Base-by-base conservation (phyloP, 2,113 vertebrate genomes). In the Amphiprion ocellaris region DNA sequence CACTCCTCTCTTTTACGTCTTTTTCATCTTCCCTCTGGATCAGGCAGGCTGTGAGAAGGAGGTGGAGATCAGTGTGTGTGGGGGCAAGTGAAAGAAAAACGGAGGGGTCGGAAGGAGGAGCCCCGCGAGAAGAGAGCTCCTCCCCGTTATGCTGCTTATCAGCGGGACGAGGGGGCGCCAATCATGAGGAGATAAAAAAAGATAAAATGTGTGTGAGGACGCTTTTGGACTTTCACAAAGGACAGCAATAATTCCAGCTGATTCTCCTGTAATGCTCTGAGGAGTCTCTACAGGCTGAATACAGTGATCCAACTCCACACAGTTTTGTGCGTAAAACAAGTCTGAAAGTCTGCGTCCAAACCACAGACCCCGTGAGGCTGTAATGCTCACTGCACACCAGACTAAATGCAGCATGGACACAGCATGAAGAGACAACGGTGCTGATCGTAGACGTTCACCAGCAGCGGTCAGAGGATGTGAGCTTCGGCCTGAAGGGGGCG, bases 71-170 rank as follows among this genome's bases (percentile, higher is more conserved):
- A 37, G 55, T 19, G 64, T 16, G 47, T 23, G 24, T 39, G 50
- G 78, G 75, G 52, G 67, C 39, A 65, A 77, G 62, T 56, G 77
- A 47, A 56, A 56, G 73, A 64, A 66, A 26, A 79, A 53, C 46
- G 72, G 16, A 70, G 71, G 64, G 66, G 54, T 7, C 16, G 71
- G 80, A 65, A 78, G 82, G 88, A 84, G 89, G 90, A 92, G 82
- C 80, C 77, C 52, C 77, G 69, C 6, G 49, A 82, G 73, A 50
- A 24, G 70, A 62, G 83, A 84, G 83, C 92, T 92, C 91, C 93
- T 84, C 91, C 89, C 87, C 77, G 63, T 79, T 84, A 68, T 82
- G 86, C 70, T 82, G 86, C 71, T 90, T 77, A 83, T 88, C 85
- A 79, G 77, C 4, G 55, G 76, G 19, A 52, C n/a, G n/a, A 44